Evolutionary conservation across 1,140 invertebrate species (phyloP).

Genomic region (Wasmannia auropunctata): DNA sequence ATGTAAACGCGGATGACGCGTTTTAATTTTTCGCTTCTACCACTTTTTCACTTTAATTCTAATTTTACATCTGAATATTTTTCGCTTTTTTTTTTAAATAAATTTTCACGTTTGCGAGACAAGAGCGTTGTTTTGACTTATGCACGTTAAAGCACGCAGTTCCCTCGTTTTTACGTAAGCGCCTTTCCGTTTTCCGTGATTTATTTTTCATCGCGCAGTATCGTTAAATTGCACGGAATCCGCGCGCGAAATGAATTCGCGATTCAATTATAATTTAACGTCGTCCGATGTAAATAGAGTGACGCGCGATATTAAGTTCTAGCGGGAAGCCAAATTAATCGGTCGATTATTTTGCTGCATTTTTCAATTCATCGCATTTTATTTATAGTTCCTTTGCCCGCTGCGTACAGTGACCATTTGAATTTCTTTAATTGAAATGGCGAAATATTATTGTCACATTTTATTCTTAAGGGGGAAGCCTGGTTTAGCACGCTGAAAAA

Average conservation of each 20-base stretch:
- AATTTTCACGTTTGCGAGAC: not conserved
- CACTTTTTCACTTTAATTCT: not conserved
- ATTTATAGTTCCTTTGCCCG: not conserved
- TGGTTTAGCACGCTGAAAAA: too few species aligned
- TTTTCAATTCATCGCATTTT: not conserved
- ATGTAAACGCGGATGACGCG: not conserved
- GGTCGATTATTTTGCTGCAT: constrained; percentile 1
- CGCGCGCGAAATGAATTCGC: constrained; percentile 8
- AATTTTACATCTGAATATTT: not conserved
- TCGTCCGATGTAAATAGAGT: not conserved
- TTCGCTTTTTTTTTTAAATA: not conserved
- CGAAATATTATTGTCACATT: not conserved
- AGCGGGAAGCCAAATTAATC: not conserved
- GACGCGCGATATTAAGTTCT: not conserved
- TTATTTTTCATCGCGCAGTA: not conserved
- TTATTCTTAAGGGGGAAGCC: too few species aligned
- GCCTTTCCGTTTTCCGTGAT: not conserved
- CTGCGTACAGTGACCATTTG: not conserved
- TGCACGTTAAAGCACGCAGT: not conserved
- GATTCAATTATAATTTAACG: constrained; percentile 30
- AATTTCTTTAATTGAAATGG: not conserved
- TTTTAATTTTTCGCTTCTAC: not conserved
- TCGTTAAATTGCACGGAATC: constrained; percentile 14
- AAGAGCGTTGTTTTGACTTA: constrained; percentile 17
- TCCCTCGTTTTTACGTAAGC: not conserved